Conservation (phyloP, 2,888 invertebrate genomes). For the Diaprepes abbreviatus region DNA sequence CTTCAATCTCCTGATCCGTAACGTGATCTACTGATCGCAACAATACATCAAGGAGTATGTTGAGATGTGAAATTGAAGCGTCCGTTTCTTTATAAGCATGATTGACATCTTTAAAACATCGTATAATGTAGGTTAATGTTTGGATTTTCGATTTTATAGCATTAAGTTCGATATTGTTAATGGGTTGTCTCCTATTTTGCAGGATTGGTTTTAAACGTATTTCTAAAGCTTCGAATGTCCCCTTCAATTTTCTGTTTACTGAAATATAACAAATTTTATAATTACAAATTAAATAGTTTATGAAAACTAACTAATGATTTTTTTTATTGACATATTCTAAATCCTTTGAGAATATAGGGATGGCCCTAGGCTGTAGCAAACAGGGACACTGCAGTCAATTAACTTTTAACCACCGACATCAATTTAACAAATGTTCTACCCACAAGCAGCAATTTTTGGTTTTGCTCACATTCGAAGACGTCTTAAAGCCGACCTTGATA, state of each 20-base stretch:
- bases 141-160: conserved; percentile 25
- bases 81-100: not conserved
- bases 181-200: conserved; percentile 9
- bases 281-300: too few species aligned
- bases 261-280: not conserved
- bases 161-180: conserved; percentile 25
- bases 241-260: not conserved
- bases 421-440: too few species aligned
- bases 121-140: not conserved
- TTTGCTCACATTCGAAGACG: too few species aligned
- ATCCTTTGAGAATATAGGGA: too few species aligned
- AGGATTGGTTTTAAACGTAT: conserved; percentile 1
- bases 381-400: too few species aligned
- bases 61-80: not conserved
- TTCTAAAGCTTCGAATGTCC: not conserved
- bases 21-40: conserved; percentile 3
- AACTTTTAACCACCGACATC: too few species aligned
- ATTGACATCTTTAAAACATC: not conserved
- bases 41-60: not conserved
- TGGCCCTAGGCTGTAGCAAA: too few species aligned
- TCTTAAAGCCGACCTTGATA: too few species aligned
- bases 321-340: too few species aligned
- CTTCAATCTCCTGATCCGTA: conserved; percentile 21
- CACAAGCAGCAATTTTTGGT: too few species aligned
- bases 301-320: too few species aligned